Percentiles rank a stretch among this genome's conserved stretches.
Conservation (phyloP, 2,888 invertebrate genomes). For the Rugalucina vietnamica region DNA sequence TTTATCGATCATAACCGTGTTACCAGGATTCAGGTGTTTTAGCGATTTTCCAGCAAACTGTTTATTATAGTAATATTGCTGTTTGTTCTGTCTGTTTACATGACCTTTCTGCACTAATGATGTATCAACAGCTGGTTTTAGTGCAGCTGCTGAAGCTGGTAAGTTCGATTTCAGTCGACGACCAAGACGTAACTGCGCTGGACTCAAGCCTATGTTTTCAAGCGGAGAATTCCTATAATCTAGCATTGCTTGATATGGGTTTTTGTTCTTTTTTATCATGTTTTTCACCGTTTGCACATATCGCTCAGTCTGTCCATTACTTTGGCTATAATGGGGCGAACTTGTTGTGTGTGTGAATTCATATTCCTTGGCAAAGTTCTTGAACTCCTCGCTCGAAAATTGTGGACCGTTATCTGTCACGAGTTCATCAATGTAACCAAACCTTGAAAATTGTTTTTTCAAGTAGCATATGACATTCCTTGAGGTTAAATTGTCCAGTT, state of each 20-base stretch:
- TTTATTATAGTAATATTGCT: constrained; percentile 20
- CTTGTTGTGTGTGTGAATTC: constrained; percentile 34
- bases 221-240: constrained; percentile 44
- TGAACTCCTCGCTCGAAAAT: constrained; percentile 29
- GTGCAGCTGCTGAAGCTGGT: constrained; percentile 19
- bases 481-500: constrained; percentile 32
- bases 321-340: constrained; percentile 19
- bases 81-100: constrained; percentile 10
- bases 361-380: constrained; percentile 20
- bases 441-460: constrained; percentile 40
- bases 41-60: constrained; percentile 5
- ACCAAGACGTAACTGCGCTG: constrained; percentile 25
- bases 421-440: constrained; percentile 27
- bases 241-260: constrained; percentile 35
- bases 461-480: constrained; percentile 31
- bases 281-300: constrained; percentile 48
- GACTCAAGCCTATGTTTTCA: constrained; percentile 3
- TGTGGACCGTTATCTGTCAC: constrained; percentile 47
- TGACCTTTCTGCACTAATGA: neutral
- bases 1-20: constrained; percentile 19
- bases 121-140: constrained; percentile 24
- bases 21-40: neutral
- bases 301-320: constrained; percentile 42
- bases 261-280: constrained; percentile 46
- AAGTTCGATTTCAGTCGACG: constrained; percentile 29